These are phyloP conservation scores for Miichthys miiuy DNA, from an alignment of 2,797 vertebrate species.

Conservation along the genomic window DNA sequence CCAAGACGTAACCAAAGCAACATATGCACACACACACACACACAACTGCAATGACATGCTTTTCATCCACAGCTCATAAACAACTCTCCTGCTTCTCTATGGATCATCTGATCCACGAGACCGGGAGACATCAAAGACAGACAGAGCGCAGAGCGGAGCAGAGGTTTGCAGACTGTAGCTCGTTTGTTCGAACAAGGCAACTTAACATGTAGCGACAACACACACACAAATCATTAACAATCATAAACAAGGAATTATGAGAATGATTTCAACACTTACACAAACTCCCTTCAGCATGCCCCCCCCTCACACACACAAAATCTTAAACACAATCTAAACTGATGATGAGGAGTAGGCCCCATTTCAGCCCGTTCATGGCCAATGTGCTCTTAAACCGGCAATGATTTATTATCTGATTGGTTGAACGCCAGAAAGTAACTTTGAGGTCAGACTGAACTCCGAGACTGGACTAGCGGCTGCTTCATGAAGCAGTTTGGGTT, in stretches of 20 bases:
- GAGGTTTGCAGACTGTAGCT: conserved; percentile 7
- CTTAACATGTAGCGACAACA: conserved; percentile 26
- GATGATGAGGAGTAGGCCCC: conserved; percentile 57
- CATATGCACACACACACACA: conserved; percentile 25
- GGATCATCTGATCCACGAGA: conserved; percentile 46
- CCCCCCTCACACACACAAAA: conserved; percentile 16
- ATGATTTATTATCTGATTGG: conserved; percentile 78
- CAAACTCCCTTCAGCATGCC: conserved; percentile 19
- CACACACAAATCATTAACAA: background rate
- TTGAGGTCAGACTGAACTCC: conserved; percentile 47
- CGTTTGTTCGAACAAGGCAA: conserved; percentile 24
- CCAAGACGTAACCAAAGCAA: conserved; percentile 65
- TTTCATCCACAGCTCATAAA: conserved; percentile 67
- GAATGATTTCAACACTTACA: conserved; percentile 25
- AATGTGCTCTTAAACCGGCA: conserved; percentile 72
- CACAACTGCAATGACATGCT: conserved; percentile 53
- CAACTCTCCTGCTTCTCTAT: conserved; percentile 44
- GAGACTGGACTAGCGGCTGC: conserved; percentile 15
- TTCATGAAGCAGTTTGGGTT: background rate
- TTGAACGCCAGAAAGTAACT: conserved; percentile 55
- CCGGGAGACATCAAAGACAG: conserved; percentile 46
- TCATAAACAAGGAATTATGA: conserved; percentile 30
- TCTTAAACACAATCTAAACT: conserved; percentile 59
- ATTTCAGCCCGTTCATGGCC: conserved; percentile 74
- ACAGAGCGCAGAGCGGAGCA: background rate